Percentiles rank a stretch among this genome's conserved stretches.
Evolutionary conservation across 92 coral and sea anemone genomes (phyloP).

Genomic region (Nematostella vectensis): DNA sequence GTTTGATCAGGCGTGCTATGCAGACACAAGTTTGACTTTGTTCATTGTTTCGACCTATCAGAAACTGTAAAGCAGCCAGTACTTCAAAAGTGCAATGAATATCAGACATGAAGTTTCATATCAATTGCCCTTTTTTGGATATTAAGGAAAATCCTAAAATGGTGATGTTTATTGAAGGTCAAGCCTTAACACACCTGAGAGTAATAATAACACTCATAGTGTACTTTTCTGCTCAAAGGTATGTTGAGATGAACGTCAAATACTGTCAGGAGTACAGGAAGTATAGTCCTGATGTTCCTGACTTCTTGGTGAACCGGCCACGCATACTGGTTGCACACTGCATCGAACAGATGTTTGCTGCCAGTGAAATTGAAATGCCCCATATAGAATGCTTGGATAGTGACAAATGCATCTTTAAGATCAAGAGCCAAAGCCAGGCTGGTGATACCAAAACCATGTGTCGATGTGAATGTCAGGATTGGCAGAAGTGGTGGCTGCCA

Average conservation of each 20-base stretch:
- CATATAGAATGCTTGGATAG: slow-evolving; percentile 12
- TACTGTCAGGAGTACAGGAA: slow-evolving; percentile 19
- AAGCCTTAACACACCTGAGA: no score
- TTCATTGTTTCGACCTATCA: no score
- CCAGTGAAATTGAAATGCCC: slow-evolving; percentile 6
- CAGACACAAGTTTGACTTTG: no score
- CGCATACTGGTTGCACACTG: slow-evolving; percentile 26
- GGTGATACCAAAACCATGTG: slow-evolving; percentile 13
- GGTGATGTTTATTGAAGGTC: no score
- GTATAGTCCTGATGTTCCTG: slow-evolving; percentile 32
- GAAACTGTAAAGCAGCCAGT: no score
- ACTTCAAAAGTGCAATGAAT: no score
- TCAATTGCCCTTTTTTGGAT: no score
- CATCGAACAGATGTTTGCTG: slow-evolving; percentile 17
- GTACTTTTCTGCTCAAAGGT: no score
- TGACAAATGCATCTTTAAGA: slow-evolving; percentile 8
- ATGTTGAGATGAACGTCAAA: slow-evolving; percentile 32
- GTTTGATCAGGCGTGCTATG: no score
- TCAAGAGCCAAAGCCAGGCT: slow-evolving; percentile 12
- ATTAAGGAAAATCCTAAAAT: no score
- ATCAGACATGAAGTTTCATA: no score
- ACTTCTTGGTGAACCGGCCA: slow-evolving; percentile 35
- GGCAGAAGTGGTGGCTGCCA: slow-evolving; percentile 29
- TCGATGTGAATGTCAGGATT: slow-evolving; percentile 28
- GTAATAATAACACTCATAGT: no score